A percentile compares a stretch with the other conserved stretches of the same genome.
phyloP scores from a whole-genome alignment of 92 coral and sea anemone species.

The Pocillopora meandrina region DNA sequence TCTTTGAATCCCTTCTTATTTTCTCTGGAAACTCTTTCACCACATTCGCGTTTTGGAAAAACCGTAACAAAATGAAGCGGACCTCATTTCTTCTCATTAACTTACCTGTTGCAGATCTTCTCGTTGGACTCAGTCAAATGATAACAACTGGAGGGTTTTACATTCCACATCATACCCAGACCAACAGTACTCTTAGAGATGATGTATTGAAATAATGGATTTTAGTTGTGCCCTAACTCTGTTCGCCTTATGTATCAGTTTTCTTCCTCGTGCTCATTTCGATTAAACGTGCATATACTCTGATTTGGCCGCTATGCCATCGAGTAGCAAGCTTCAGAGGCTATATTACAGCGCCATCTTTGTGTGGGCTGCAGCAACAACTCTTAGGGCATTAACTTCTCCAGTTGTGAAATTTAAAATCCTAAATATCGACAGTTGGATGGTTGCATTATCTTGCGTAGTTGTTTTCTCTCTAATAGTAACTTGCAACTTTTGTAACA shows the following conservation, averaged over 20 bases:
- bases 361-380: neutral
- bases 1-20: too few species aligned
- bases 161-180: neutral
- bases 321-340: neutral
- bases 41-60: too few species aligned
- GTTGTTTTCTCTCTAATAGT: neutral
- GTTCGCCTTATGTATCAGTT: neutral
- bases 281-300: neutral
- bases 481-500: neutral
- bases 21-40: too few species aligned
- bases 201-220: neutral
- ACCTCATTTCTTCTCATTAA: slow-evolving; percentile 1
- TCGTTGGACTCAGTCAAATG: neutral
- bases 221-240: neutral
- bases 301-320: slow-evolving; percentile 8
- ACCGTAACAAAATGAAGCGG: neutral
- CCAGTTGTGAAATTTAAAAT: neutral
- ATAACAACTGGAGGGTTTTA: neutral
- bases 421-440: neutral
- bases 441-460: neutral
- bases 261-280: neutral
- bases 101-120: slow-evolving; percentile 13
- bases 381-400: neutral
- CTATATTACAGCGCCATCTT: neutral
- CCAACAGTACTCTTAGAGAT: neutral